phyloP scores from a whole-genome alignment of 2,797 vertebrate species.

The Tiaroga cobitis region DNA sequence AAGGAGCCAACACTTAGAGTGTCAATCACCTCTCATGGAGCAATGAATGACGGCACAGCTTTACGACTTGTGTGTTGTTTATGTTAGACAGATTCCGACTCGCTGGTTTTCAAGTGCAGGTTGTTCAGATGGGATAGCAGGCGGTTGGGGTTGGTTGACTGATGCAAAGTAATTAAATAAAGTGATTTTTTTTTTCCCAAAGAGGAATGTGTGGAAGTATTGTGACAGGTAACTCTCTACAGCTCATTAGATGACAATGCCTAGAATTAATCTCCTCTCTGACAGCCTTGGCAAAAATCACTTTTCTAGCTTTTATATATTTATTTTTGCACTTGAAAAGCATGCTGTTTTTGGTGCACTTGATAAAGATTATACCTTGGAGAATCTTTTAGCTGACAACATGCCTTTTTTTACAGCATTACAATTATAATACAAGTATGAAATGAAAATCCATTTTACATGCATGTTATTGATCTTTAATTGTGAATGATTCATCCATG shows the following conservation, averaged over 20 bases:
- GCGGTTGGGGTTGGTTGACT: constrained; percentile 22
- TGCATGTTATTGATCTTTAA: not conserved
- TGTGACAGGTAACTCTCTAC: constrained; percentile 71
- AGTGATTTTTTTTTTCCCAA: constrained; percentile 64
- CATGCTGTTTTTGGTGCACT: not conserved
- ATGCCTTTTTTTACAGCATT: not conserved
- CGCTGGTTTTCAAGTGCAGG: constrained; percentile 45
- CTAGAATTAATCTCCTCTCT: constrained; percentile 73
- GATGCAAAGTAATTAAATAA: constrained; percentile 72
- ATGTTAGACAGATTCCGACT: constrained; percentile 21
- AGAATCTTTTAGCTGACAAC: constrained; percentile 24
- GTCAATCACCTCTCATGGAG: constrained; percentile 25
- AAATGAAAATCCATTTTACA: not conserved
- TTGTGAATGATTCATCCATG: not conserved
- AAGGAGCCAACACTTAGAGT: not conserved
- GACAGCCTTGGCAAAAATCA: constrained; percentile 71
- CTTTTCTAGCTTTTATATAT: constrained; percentile 46
- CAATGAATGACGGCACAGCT: constrained; percentile 20
- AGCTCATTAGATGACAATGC: constrained; percentile 77
- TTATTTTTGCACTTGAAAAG: constrained; percentile 31
- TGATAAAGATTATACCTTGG: constrained; percentile 52
- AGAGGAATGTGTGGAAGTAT: constrained; percentile 71
- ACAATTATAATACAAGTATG: too few relatives aligned
- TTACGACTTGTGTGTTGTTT: constrained; percentile 19
- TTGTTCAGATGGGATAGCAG: constrained; percentile 34